Base-by-base conservation (phyloP, 2,113 vertebrate genomes). In the Sprattus sprattus region DNA sequence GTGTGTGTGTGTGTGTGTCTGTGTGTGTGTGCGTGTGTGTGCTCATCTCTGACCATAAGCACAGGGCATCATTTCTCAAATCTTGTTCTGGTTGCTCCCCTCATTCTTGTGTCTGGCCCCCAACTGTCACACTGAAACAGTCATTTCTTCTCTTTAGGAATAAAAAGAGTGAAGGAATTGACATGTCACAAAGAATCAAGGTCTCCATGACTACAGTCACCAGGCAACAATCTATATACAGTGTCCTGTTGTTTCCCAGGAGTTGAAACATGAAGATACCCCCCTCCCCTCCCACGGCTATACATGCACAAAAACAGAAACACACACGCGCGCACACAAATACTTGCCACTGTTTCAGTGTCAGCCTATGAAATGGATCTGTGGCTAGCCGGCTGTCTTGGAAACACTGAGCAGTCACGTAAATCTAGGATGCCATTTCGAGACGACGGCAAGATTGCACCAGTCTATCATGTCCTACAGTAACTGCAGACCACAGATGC, bases 201-300 rank as follows among this genome's bases (percentile, higher is more conserved):
- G 87, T 95, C 90, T 92, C 95, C 93, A 84, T 93, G 92, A 92
- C 93, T 90, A 95, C 93, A 7, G 94, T 95, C 92, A 85, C 95
- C 88, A 93, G 89, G 95, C 93, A 95, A 94, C 94, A 88, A 89
- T 93, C 87, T 81, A 78, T 89, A 90, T 90, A 92, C 92, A 92
- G 88, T 87, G 25, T 86, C 85, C 39, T 52, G 47, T 86, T 71
- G 39, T 60, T 87, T 75, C 45, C 81, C 20, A 32, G 44, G 71
- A 4, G 71, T 28, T 32, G 28, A 44, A 78, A 67, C n/a, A 67
- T 67, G 2, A n/a, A 67, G 22, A 67, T 28, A 28, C n/a, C 64
- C 64, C 64, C n/a, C 39, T 10, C 22, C n/a, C 64, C n/a, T 67
- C 4, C n/a, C 64, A 67, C 64, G 25, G n/a, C 28, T 16, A 71